A percentile compares a stretch with the other conserved stretches of the same genome.
These are phyloP conservation scores for Lasius fuliginosus DNA, from an alignment of 2,888 invertebrate species.

Conservation along the genomic window DNA sequence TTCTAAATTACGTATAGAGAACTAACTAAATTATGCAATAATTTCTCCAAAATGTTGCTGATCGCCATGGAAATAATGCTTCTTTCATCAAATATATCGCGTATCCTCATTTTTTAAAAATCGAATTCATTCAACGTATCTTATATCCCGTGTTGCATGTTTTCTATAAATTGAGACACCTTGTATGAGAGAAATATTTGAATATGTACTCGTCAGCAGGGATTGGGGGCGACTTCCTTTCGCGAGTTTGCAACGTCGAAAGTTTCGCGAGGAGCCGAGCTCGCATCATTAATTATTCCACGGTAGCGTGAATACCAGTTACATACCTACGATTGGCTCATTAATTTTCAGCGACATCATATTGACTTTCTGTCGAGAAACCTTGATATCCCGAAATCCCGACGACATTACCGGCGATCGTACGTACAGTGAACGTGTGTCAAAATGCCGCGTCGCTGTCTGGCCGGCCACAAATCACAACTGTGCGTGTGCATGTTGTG, in stretches of 20 bases:
- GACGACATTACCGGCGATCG: slow-evolving; percentile 51
- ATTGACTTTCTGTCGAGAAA: slow-evolving; percentile 75
- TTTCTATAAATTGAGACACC: neutral
- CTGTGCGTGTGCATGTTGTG: neutral
- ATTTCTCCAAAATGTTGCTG: neutral
- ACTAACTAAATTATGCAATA: slow-evolving; percentile 16
- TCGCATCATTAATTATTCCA: slow-evolving; percentile 53
- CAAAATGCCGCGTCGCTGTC: slow-evolving; percentile 41
- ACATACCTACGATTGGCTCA: slow-evolving; percentile 73
- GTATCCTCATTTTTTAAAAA: neutral
- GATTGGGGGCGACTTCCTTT: slow-evolving; percentile 29
- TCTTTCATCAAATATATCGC: neutral
- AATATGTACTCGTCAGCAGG: slow-evolving; percentile 34
- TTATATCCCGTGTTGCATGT: neutral
- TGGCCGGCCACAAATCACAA: slow-evolving; percentile 64
- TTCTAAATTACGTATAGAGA: slow-evolving; percentile 4
- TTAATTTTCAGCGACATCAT: slow-evolving; percentile 74
- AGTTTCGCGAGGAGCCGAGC: slow-evolving; percentile 29
- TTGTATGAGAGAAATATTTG: slow-evolving; percentile 18
- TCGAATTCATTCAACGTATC: neutral
- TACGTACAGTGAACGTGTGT: slow-evolving; percentile 45
- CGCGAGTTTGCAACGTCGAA: slow-evolving; percentile 36
- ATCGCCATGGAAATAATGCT: neutral
- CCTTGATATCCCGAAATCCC: slow-evolving; percentile 67
- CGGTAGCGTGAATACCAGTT: slow-evolving; percentile 56